These are phyloP conservation scores for Pelecanoides urinatrix DNA, from an alignment of 2,113 vertebrate genomes.

Conservation along the genomic window DNA sequence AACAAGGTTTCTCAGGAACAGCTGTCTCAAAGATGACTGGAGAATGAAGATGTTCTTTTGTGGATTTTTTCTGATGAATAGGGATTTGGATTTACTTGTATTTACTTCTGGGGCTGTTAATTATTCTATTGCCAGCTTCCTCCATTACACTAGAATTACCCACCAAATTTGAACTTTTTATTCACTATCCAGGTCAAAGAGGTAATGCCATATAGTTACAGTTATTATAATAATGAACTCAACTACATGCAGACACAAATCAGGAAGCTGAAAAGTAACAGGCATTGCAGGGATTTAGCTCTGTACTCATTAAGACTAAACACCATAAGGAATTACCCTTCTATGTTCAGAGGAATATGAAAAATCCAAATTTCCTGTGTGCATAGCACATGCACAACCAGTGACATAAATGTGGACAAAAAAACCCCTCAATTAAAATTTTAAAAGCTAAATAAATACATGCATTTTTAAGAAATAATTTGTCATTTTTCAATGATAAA, in stretches of 20 bases:
- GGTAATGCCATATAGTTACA: background rate
- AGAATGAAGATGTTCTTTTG: background rate
- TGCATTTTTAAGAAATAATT: background rate
- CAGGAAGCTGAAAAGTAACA: background rate
- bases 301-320: background rate
- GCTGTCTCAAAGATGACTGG: background rate
- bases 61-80: background rate
- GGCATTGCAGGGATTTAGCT: background rate
- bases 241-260: background rate
- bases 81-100: background rate
- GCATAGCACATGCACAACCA: background rate
- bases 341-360: background rate
- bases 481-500: background rate
- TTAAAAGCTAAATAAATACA: background rate
- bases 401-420: background rate
- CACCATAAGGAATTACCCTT: background rate
- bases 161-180: background rate
- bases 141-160: background rate
- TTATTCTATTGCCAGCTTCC: background rate
- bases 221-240: background rate
- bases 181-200: background rate
- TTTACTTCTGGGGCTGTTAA: background rate
- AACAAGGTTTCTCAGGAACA: background rate
- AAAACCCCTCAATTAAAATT: background rate
- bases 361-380: background rate